Conservation (phyloP, 2,797 vertebrate genomes). For the Typhlichthys subterraneus region DNA sequence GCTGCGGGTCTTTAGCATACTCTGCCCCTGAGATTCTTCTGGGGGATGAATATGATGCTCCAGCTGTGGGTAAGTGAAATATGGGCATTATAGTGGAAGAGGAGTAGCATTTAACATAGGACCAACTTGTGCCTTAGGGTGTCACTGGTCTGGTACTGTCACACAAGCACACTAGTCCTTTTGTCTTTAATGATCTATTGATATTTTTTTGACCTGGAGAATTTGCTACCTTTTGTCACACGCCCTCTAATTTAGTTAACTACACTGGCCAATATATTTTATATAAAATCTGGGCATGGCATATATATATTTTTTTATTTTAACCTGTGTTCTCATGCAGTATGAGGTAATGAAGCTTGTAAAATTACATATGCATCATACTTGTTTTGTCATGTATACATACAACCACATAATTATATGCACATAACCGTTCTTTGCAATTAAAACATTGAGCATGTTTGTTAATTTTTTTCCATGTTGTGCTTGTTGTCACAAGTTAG, state of each 20-base stretch:
- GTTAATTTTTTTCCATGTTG: no score
- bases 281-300: background rate
- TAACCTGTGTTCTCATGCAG: conserved; percentile 6
- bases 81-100: conserved; percentile 22
- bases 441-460: no score
- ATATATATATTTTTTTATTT: background rate
- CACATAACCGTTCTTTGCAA: no score
- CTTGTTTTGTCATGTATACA: background rate
- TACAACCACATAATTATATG: no score
- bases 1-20: conserved; percentile 95
- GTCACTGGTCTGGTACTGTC: conserved; percentile 6
- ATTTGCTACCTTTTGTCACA: conserved; percentile 2
- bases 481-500: no score
- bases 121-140: background rate
- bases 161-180: background rate
- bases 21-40: conserved; percentile 97
- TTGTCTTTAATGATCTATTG: conserved; percentile 5
- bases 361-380: conserved; percentile 33
- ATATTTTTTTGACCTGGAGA: conserved; percentile 5
- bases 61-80: conserved; percentile 88
- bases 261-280: background rate
- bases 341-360: conserved; percentile 8
- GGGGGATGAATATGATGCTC: conserved; percentile 97
- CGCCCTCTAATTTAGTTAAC: conserved; percentile 2
- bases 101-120: conserved; percentile 2